Evolutionary conservation across 1,140 invertebrate genomes (phyloP), one percentile per base, ranked within the genome.

Genomic region (Apis florea): DNA sequence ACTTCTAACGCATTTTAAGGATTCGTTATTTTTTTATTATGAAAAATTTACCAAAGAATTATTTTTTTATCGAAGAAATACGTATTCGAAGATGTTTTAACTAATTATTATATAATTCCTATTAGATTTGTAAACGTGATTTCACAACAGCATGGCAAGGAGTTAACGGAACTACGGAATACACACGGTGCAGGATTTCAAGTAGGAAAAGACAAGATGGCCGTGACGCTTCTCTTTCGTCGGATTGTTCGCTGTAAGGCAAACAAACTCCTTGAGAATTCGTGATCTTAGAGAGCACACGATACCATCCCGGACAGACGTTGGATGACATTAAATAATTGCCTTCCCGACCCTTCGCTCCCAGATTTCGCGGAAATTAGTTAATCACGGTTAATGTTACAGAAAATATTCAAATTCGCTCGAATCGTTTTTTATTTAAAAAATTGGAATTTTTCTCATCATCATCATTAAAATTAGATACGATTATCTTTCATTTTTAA

Each of bases 221-320:
- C 89, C 78, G 88, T 88, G 88, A 85, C 87, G 88, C 89, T 81
- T 85, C 88, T 92, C 91, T 90, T 84, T 92, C 90, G 85, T 82
- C 91, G 87, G 89, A 79, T 89, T 85, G 85, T 89, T 92, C 88
- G 84, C 85, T 67, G 76, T 84, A 91, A 91, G 82, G 72, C 88
- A 92, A 92, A 92, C 89, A 92, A 92, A 91, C 88, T 90, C 63
- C 74, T 90, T 85, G 81, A 91, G 86, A 90, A 89, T 89, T 89
- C 89, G 87, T 90, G 89, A 88, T 83, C 80, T 79, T n/a, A 83
- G 53, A 83, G 79, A 73, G 68, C 67, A 17, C 6, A 71, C 51
- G 69, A 82, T 83, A 73, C 76, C 53, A n/a, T n/a, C n/a, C 13
- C 49, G 74, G 67, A 77, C 63, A 70, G 71, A 80, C 54, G 74